Percentiles rank a stretch among this genome's conserved stretches.
Conservation (phyloP, 2,113 vertebrate genomes). For the Gadus macrocephalus region DNA sequence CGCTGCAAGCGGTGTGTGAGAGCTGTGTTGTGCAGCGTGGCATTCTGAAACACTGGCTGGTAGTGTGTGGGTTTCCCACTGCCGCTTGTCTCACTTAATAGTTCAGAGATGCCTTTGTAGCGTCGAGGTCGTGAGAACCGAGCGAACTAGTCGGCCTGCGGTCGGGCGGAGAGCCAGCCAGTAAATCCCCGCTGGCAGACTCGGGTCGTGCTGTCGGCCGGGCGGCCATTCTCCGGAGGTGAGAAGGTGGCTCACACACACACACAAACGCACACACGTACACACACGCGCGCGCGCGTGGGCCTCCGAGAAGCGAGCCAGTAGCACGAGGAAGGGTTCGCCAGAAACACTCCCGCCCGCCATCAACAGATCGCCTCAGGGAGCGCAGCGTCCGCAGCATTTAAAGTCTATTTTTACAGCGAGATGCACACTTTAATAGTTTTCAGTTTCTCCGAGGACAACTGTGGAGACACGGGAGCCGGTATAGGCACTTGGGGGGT, state of each 20-base stretch:
- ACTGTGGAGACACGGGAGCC: not conserved
- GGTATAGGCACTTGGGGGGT: too few species aligned
- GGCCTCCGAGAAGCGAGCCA: not conserved
- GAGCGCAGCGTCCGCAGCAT: not conserved
- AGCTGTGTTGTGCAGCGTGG: conserved; percentile 37
- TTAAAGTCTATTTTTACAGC: not conserved
- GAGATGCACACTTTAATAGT: not conserved
- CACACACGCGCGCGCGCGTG: not conserved
- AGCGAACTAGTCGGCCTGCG: conserved; percentile 77
- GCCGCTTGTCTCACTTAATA: conserved; percentile 70
- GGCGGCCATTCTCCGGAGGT: conserved; percentile 62
- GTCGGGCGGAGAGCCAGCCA: conserved; percentile 76
- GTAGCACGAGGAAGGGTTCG: not conserved
- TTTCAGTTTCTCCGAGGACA: not conserved
- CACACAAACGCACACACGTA: not conserved
- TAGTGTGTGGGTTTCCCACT: conserved; percentile 61
- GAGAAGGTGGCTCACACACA: conserved; percentile 51
- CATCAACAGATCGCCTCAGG: not conserved
- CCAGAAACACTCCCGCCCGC: not conserved
- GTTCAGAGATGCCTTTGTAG: conserved; percentile 71
- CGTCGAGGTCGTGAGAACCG: conserved; percentile 84
- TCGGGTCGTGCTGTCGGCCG: conserved; percentile 47
- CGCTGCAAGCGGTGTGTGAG: conserved; percentile 13
- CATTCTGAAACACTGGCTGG: conserved; percentile 48
- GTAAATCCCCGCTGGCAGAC: conserved; percentile 76